These are phyloP conservation scores for Acomys russatus DNA, from an alignment of 2,797 vertebrate genomes.

Conservation along the genomic window DNA sequence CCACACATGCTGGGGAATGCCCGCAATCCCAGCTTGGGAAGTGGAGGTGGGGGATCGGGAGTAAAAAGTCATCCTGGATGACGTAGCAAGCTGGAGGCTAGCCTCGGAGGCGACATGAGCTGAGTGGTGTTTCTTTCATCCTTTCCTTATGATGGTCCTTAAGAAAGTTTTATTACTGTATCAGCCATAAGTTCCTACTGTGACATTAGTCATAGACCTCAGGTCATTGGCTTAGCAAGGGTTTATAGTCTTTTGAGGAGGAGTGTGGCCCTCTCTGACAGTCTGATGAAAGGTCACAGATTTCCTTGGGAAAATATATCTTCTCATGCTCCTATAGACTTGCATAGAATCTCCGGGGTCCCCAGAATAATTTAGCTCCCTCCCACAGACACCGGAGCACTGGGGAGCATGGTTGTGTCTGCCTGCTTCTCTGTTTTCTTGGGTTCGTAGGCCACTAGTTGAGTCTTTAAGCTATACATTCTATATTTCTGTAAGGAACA, in stretches of 20 bases:
- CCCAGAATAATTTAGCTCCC: neutral
- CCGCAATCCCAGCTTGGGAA: neutral
- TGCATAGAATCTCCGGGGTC: neutral
- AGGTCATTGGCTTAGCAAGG: neutral
- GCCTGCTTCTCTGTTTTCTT: slow-evolving; percentile 28
- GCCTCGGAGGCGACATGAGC: neutral
- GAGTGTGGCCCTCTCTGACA: slow-evolving; percentile 24
- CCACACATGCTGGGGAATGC: too few relatives aligned
- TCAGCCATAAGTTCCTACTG: neutral
- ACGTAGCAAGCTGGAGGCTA: neutral
- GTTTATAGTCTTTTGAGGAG: neutral
- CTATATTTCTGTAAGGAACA: slow-evolving; percentile 11
- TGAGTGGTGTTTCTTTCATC: neutral
- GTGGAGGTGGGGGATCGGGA: neutral
- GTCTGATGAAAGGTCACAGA: slow-evolving; percentile 13
- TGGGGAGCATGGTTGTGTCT: neutral
- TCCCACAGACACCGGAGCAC: neutral
- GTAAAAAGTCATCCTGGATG: neutral
- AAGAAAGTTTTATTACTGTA: neutral
- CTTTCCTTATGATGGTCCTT: neutral
- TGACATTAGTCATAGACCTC: neutral
- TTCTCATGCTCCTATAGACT: neutral
- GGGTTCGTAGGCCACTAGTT: neutral
- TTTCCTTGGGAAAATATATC: neutral
- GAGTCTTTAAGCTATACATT: neutral